Base-by-base conservation (phyloP, 2,797 vertebrate genomes). In the Premnoplex brunnescens region DNA sequence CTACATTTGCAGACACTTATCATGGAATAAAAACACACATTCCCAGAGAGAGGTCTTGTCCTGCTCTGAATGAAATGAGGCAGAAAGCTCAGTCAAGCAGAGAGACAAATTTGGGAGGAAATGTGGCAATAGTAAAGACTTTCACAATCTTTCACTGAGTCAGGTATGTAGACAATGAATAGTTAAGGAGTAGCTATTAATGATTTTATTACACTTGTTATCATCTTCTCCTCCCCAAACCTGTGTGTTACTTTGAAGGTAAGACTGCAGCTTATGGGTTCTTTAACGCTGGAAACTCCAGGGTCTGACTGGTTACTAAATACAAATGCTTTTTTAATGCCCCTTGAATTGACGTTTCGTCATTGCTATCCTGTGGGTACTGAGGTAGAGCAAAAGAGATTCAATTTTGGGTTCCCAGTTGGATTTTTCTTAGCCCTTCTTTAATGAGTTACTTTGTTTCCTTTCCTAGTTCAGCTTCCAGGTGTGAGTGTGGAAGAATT, bases 71-170 rank as follows among this genome's bases (percentile, higher is more conserved):
- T 32, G 46, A 75, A 90, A 46, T 18, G 27, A 24, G 46, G 54
- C 26, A 58, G 54, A 75, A 74, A 62, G 55, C 34, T 64, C 11
- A 46, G 14, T 36, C 27, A 66, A 69, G 66, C 18, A 72, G 59
- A 81, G 54, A 44, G 3, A 12, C 30, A 63, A n/a, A 62, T 49
- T 27, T 43, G 36, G 36, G 63, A 74, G 39, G 62, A 84, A 74
- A 66, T 39, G 39, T 46, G 30, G n/a, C 26, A 18, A 28, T 58
- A 74, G 41, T 74, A 26, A 75, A 75, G 67, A 63, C 2, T n/a
- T 36, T 14, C 1, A 0, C 69, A 14, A 60, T 60, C 2, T 4
- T 41, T 26, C 0, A 0, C 23, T 46, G 0, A 48, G n/a, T 22
- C 17, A 77, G 44, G 9, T 69, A 27, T 0, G 0, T 72, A 27